phyloP scores from a whole-genome alignment of 2,888 invertebrate genomes.

The Catocala sponsa region DNA sequence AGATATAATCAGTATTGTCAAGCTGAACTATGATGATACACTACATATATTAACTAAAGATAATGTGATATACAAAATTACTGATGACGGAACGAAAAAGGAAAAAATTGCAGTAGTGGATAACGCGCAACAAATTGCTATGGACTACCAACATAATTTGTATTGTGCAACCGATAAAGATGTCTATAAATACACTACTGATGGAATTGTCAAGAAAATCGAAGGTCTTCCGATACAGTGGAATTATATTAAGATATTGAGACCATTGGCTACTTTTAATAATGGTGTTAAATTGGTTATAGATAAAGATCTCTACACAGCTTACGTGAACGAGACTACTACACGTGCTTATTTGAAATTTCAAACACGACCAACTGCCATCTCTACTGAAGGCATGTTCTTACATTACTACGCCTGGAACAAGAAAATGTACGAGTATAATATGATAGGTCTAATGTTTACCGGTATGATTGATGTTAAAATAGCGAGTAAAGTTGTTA shows the following conservation, averaged over 20 bases:
- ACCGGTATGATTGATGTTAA: no score
- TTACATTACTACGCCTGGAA: not conserved
- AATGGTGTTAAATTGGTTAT: not conserved
- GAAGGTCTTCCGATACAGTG: not conserved
- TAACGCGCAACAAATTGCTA: conserved; percentile 5
- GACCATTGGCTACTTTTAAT: not conserved
- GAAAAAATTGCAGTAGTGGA: not conserved
- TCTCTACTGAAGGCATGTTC: not conserved
- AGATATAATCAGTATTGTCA: not conserved
- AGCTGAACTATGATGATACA: not conserved
- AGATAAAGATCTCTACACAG: not conserved
- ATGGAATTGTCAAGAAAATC: not conserved
- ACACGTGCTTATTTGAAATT: not conserved
- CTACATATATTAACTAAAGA: not conserved
- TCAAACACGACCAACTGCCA: not conserved
- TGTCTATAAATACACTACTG: not conserved
- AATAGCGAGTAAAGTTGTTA: no score
- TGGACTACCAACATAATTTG: conserved; percentile 11
- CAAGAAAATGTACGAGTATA: conserved; percentile 10
- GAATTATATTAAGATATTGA: conserved; percentile 1
- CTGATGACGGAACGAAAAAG: not conserved
- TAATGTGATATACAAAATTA: conserved; percentile 1
- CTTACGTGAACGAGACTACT: conserved; percentile 1
- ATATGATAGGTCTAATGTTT: not conserved
- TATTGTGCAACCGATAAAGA: not conserved